phyloP scores from a whole-genome alignment of 2,113 vertebrate species.

The Siniperca chuatsi region DNA sequence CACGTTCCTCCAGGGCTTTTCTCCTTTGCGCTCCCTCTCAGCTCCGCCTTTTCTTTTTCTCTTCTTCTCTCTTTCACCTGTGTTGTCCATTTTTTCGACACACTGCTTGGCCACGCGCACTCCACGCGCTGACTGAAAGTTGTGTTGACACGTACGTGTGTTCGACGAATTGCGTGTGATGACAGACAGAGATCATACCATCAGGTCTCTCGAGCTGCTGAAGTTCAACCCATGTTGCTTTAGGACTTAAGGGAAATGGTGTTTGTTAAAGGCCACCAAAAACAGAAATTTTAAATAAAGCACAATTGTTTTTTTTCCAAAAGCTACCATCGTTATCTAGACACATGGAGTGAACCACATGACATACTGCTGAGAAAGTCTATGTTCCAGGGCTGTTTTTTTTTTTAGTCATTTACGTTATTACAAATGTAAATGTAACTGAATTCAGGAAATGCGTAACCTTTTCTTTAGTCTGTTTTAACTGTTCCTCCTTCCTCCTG shows the following conservation, averaged over 20 bases:
- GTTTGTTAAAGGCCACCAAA: not conserved
- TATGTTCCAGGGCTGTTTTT: not conserved
- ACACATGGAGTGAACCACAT: slow-evolving; percentile 1
- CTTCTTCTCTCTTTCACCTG: not conserved
- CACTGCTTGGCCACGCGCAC: not conserved
- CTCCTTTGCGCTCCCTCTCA: not conserved
- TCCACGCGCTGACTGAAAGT: not conserved
- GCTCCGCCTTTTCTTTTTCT: not conserved
- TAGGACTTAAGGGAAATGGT: not conserved
- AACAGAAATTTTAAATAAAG: not conserved
- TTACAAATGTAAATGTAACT: not conserved
- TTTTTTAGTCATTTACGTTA: not conserved
- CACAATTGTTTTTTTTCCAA: not conserved
- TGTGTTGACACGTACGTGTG: not conserved
- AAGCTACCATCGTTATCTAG: not conserved
- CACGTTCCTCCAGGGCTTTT: not conserved
- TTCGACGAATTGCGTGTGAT: not conserved
- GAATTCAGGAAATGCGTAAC: slow-evolving; percentile 5
- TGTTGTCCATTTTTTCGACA: not conserved
- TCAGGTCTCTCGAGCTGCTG: not conserved
- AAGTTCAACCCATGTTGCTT: not conserved
- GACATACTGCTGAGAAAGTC: not conserved
- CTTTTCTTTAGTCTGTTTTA: slow-evolving; percentile 24
- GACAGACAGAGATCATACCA: not conserved
- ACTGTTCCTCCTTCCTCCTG: slow-evolving; percentile 21